Conservation (phyloP, 2,113 vertebrate genomes). For the Spea multiplicata region DNA sequence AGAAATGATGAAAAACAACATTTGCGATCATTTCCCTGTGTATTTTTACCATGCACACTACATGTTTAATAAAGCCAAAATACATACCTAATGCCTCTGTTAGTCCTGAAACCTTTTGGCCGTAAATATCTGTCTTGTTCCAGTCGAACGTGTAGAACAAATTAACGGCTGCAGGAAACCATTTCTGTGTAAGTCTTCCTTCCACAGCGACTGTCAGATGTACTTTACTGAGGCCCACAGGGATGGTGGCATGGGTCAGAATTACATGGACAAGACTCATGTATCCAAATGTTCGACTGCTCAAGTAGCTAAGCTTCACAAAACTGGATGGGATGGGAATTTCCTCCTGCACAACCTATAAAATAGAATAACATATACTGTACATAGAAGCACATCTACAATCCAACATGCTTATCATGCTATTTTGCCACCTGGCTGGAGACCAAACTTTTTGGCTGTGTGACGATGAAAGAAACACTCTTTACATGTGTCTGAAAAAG, state of each 20-base stretch:
- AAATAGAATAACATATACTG: slow-evolving; percentile 25
- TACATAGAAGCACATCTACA: not conserved
- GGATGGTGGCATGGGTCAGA: slow-evolving; percentile 80
- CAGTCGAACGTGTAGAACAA: slow-evolving; percentile 89
- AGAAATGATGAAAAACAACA: no score
- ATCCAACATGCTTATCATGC: no score
- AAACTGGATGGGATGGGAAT: slow-evolving; percentile 89
- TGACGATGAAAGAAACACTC: no score
- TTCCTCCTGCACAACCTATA: slow-evolving; percentile 91
- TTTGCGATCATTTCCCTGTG: no score
- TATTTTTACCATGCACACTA: not conserved
- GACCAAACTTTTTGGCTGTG: no score
- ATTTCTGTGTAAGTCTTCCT: slow-evolving; percentile 88
- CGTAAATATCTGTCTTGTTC: slow-evolving; percentile 98
- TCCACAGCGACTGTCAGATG: slow-evolving; percentile 87
- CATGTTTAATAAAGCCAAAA: not conserved
- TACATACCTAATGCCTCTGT: slow-evolving; percentile 85
- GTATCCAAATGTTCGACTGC: slow-evolving; percentile 89
- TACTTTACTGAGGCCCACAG: slow-evolving; percentile 84
- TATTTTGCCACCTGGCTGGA: no score
- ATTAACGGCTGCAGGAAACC: slow-evolving; percentile 89
- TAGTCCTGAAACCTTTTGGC: slow-evolving; percentile 91
- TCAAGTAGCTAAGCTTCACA: slow-evolving; percentile 89
- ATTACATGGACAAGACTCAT: slow-evolving; percentile 87
- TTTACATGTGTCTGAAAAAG: no score